Conservation (phyloP, 2,113 vertebrate species). For the Gymnorhina tibicen region DNA sequence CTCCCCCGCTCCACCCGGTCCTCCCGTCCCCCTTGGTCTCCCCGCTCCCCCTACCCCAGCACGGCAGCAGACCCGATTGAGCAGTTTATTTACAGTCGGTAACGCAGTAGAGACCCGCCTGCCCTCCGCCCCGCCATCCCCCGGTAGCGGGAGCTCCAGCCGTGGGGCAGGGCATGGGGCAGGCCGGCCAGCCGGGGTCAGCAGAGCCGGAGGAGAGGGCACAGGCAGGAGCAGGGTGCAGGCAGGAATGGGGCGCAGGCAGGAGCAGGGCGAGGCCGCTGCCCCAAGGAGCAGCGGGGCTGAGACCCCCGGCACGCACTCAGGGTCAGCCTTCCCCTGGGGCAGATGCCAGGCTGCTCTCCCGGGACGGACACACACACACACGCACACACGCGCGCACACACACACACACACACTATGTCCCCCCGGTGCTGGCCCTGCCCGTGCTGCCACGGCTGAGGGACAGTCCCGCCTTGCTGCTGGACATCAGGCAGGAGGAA, state of each 20-base stretch:
- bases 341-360: neutral
- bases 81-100: slow-evolving; percentile 22
- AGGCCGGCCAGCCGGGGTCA: neutral
- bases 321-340: neutral
- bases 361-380: neutral
- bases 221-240: neutral
- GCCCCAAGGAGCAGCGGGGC: neutral
- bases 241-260: neutral
- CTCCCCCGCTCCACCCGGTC: too few species aligned
- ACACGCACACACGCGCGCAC: too few species aligned
- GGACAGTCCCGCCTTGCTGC: neutral
- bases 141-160: neutral
- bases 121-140: neutral
- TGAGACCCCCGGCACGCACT: neutral
- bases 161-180: neutral
- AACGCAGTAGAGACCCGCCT: neutral
- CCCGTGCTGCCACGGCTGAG: neutral
- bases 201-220: neutral
- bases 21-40: neutral
- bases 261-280: neutral
- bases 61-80: neutral
- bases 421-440: neutral
- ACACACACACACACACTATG: neutral
- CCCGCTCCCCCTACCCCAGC: neutral
- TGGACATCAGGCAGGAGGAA: neutral